Evolutionary conservation across 2,888 invertebrate species (phyloP), one percentile per base, ranked within the genome.

Genomic region (Achlya flavicornis): DNA sequence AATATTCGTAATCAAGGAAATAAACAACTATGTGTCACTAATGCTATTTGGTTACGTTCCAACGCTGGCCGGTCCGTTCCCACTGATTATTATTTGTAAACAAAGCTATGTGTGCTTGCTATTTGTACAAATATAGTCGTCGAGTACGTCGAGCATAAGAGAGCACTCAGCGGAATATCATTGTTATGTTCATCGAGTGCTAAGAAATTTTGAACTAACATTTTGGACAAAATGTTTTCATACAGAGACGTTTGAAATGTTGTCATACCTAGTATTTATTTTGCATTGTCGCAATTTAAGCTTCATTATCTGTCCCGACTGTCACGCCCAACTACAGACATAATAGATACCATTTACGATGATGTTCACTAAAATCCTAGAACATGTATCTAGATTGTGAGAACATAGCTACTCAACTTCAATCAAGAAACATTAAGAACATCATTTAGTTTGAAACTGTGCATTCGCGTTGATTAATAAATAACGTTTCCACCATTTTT

Each of bases 101-200:
- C 83, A 87, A 80, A 83, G 75, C 74, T 74, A 69, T 77, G 69
- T 80, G 77, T 76, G 79, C 74, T 74, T 66, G 76, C 73, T 81
- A 78, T 85, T 85, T 80, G 78, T 82, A 83, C 83, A 85, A 90
- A 91, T 88, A 88, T 92, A 91, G n/a, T n/a, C n/a, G n/a, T n/a
- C n/a, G n/a, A 88, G 84, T 82, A 70, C 73, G 70, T 78, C 78
- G 81, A 85, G 84, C 83, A 88, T 80, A 90, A 87, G 86, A 88
- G 84, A 78, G 83, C 89, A 90, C 89, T 91, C 90, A 89, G 84
- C 83, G 81, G 79, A 79, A 80, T 84, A 84, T 84, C 83, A 86
- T 84, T 87, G 85, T 89, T 84, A 74, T 83, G 79, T 84, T 81
- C 79, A 64, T 65, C 72, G 74, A 80, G 81, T 79, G 80, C 77